phyloP scores from a whole-genome alignment of 2,113 vertebrate genomes.

The Xyrauchen texanus region DNA sequence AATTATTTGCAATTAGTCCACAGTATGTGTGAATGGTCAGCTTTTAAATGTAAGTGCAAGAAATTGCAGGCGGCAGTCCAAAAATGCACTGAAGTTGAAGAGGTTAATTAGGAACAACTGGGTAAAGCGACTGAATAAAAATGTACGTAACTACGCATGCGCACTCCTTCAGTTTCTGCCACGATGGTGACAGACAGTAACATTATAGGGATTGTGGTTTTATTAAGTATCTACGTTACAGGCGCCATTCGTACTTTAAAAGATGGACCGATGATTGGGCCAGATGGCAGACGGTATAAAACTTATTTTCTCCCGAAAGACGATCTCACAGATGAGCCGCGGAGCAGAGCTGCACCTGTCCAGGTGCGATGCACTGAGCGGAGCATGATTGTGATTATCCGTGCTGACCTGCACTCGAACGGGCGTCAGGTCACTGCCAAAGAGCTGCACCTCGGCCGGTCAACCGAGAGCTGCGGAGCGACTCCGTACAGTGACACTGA shows the following conservation, averaged over 20 bases:
- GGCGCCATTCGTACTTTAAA: constrained; percentile 13
- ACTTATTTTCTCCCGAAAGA: background rate
- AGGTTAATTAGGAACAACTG: too few species aligned
- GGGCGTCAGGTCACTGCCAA: constrained; percentile 17
- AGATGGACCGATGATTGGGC: constrained; percentile 4
- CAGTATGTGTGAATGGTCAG: too few species aligned
- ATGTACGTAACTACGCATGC: background rate
- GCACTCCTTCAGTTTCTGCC: background rate
- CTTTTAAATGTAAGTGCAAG: too few species aligned
- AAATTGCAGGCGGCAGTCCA: too few species aligned
- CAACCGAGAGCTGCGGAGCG: constrained; percentile 1
- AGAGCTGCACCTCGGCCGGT: constrained; percentile 27
- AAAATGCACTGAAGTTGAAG: too few species aligned
- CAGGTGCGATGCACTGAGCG: constrained; percentile 32
- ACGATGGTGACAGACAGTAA: background rate
- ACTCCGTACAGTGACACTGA: background rate
- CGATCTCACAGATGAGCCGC: background rate
- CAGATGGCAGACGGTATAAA: constrained; percentile 29
- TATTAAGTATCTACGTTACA: constrained; percentile 5
- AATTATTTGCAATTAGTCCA: too few species aligned
- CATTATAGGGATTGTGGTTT: background rate
- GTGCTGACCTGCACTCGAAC: constrained; percentile 15
- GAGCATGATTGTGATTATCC: constrained; percentile 31
- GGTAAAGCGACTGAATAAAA: background rate
- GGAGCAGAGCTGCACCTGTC: constrained; percentile 1